A percentile compares a stretch with the other conserved stretches of the same genome.
Conservation (phyloP, 2,888 invertebrate genomes). For the Neocrepidodera transversa region DNA sequence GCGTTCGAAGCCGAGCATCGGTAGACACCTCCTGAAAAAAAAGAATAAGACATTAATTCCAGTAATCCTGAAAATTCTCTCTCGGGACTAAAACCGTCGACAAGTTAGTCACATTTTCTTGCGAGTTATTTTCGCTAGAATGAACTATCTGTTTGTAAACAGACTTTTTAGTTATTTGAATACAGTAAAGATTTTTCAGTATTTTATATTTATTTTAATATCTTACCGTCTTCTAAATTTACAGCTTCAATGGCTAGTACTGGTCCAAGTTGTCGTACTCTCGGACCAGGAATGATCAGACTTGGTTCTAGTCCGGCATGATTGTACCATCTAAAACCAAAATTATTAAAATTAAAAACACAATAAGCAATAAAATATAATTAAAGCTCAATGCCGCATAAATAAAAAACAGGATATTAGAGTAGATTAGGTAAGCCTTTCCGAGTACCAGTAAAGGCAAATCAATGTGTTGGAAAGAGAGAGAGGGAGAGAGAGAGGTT, state of each 20-base stretch:
- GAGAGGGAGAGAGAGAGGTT: too few relatives aligned
- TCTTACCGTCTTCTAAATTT: constrained; percentile 67
- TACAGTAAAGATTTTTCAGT: too few relatives aligned
- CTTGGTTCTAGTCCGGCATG: constrained; percentile 71
- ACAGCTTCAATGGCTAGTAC: constrained; percentile 76
- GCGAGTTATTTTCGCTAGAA: neutral
- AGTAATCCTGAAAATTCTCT: constrained; percentile 2
- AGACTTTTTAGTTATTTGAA: too few relatives aligned
- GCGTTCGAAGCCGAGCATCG: constrained; percentile 74
- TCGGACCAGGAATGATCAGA: constrained; percentile 69
- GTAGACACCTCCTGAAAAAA: constrained; percentile 65
- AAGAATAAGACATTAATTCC: neutral
- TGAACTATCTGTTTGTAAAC: neutral
- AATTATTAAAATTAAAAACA: neutral
- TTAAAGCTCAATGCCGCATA: too few relatives aligned
- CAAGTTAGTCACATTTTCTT: neutral
- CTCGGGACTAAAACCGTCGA: neutral
- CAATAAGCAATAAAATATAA: too few relatives aligned
- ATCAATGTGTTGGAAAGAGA: too few relatives aligned
- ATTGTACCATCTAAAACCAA: constrained; percentile 70
- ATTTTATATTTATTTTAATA: too few relatives aligned
- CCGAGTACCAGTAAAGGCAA: too few relatives aligned
- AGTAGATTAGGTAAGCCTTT: too few relatives aligned
- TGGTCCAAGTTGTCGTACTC: constrained; percentile 71
- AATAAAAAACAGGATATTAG: too few relatives aligned